phyloP scores from a whole-genome alignment of 2,888 invertebrate species.

The Timema podura region DNA sequence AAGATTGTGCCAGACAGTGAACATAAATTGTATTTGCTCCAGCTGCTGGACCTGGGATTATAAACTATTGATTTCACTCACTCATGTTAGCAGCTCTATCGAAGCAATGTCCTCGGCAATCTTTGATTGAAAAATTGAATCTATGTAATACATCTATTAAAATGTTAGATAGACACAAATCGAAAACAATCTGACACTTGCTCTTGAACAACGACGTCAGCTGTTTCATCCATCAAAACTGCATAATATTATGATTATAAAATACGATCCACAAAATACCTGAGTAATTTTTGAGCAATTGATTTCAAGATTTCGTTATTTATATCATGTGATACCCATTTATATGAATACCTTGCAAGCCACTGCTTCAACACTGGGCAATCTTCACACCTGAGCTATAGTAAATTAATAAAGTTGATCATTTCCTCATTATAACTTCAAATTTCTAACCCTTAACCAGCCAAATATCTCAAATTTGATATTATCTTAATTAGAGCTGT shows the following conservation, averaged over 20 bases:
- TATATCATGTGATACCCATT: neutral
- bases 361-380: neutral
- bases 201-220: neutral
- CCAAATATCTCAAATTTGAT: neutral
- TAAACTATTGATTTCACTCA: neutral
- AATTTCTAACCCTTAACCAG: neutral
- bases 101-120: neutral
- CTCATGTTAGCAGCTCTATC: neutral
- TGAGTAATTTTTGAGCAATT: neutral
- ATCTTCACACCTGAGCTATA: neutral
- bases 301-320: neutral
- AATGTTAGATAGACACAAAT: neutral
- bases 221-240: neutral
- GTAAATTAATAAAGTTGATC: neutral
- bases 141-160: neutral
- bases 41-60: neutral
- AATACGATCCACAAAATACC: neutral
- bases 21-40: neutral
- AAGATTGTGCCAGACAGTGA: neutral
- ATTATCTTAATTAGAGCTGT: neutral
- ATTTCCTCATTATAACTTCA: neutral
- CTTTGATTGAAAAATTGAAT: neutral
- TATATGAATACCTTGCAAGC: neutral
- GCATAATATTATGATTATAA: neutral
- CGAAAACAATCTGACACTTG: neutral